Conservation (phyloP, 2,888 invertebrate species). For the Hipparchia sbordonii region DNA sequence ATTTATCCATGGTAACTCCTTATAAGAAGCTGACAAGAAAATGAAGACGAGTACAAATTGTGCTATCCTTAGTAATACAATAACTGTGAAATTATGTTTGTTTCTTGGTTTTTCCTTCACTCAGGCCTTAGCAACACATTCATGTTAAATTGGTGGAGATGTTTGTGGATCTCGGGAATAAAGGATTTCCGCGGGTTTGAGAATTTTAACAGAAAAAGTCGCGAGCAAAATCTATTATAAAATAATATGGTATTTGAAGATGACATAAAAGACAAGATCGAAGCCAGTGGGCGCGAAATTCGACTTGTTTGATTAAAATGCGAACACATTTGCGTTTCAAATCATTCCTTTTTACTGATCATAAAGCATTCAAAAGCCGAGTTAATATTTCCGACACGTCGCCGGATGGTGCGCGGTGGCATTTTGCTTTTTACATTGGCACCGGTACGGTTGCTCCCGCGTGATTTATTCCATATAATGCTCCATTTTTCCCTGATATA, state of each 20-base stretch:
- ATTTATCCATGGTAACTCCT: too few relatives aligned
- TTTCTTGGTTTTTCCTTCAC: too few relatives aligned
- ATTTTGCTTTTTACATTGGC: slow-evolving; percentile 51
- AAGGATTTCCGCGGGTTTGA: too few relatives aligned
- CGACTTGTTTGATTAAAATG: slow-evolving; percentile 72
- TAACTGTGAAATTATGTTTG: too few relatives aligned
- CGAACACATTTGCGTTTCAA: slow-evolving; percentile 79
- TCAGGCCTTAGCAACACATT: too few relatives aligned
- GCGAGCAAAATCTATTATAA: too few relatives aligned
- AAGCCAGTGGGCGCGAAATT: slow-evolving; percentile 37
- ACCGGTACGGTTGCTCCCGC: slow-evolving; percentile 46
- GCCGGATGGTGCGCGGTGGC: slow-evolving; percentile 54
- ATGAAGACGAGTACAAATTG: too few relatives aligned
- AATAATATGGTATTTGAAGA: slow-evolving; percentile 12
- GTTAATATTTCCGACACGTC: slow-evolving; percentile 79
- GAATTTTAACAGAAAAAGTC: too few relatives aligned
- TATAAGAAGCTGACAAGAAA: too few relatives aligned
- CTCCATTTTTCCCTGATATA: slow-evolving; percentile 41
- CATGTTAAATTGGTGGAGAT: too few relatives aligned
- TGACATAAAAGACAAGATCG: slow-evolving; percentile 32
- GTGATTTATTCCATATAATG: slow-evolving; percentile 60
- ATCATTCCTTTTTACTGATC: slow-evolving; percentile 79
- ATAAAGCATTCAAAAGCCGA: slow-evolving; percentile 79
- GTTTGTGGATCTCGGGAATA: too few relatives aligned
- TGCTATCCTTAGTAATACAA: too few relatives aligned